These are phyloP conservation scores for Xiphorhynchus erythropygius DNA, from an alignment of 2,797 vertebrate genomes.

Conservation along the genomic window DNA sequence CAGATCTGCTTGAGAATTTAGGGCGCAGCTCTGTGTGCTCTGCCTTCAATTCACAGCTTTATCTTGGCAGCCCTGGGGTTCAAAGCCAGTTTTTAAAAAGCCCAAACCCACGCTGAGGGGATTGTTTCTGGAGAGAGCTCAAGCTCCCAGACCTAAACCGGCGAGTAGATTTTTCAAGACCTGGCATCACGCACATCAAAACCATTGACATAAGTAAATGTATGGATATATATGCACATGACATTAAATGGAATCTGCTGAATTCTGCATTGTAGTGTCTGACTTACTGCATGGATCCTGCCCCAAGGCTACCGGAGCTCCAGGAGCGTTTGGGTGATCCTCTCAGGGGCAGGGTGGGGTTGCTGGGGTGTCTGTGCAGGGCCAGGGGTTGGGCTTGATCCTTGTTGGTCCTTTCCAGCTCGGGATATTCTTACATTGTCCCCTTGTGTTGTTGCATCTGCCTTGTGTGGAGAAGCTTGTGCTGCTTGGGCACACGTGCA, in stretches of 20 bases:
- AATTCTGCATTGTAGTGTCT: constrained; percentile 46
- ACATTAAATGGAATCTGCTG: constrained; percentile 66
- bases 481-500: too few relatives aligned
- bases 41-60: accelerated
- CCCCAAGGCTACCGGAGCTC: neutral
- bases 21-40: neutral
- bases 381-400: neutral
- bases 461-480: too few relatives aligned
- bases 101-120: neutral
- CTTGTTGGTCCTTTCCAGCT: neutral
- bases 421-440: neutral
- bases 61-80: neutral
- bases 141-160: neutral
- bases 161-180: constrained; percentile 64
- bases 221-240: constrained; percentile 62
- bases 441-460: too few relatives aligned
- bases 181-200: constrained; percentile 46
- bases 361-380: neutral
- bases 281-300: constrained; percentile 27
- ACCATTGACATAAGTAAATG: constrained; percentile 60
- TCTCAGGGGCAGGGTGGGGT: neutral
- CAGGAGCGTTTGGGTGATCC: neutral
- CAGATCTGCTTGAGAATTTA: neutral
- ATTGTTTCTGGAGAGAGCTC: neutral
- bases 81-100: neutral